Evolutionary conservation across 2,797 vertebrate genomes (phyloP).

Genomic region (Acridotheres tristis): DNA sequence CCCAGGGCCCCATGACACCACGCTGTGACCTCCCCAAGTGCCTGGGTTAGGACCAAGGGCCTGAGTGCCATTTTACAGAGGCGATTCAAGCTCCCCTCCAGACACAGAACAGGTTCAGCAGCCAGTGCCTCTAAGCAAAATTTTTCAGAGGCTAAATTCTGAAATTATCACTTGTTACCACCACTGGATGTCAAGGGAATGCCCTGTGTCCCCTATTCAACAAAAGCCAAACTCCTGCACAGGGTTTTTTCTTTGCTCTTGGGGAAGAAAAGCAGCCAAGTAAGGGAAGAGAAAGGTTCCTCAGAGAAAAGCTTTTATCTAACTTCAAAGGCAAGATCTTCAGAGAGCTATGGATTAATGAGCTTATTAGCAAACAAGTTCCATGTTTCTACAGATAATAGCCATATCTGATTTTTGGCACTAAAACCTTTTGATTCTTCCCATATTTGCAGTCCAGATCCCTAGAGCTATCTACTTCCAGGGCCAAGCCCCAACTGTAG

Average conservation of each 20-base stretch:
- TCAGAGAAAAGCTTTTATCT: conserved; percentile 5
- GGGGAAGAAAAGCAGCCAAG: neutral
- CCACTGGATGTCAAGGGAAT: neutral
- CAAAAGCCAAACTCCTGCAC: neutral
- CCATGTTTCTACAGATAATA: neutral
- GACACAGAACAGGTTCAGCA: neutral
- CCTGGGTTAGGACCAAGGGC: neutral
- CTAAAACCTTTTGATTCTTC: neutral
- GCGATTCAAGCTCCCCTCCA: rapidly evolving
- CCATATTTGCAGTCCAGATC: neutral
- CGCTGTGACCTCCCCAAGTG: neutral
- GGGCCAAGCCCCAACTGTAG: neutral
- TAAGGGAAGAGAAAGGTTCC: neutral
- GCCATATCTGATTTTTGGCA: neutral
- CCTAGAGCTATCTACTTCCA: neutral
- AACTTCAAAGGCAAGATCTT: conserved; percentile 28
- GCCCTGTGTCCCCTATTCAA: neutral
- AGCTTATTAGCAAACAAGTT: conserved; percentile 8
- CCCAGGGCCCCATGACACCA: neutral
- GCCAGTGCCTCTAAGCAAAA: neutral
- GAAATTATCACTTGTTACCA: neutral
- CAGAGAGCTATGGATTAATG: neutral
- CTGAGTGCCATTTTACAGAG: neutral
- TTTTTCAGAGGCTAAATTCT: neutral
- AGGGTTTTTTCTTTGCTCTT: neutral